Base-by-base conservation (phyloP, 2,888 invertebrate species). In the Leistus spinibarbis region DNA sequence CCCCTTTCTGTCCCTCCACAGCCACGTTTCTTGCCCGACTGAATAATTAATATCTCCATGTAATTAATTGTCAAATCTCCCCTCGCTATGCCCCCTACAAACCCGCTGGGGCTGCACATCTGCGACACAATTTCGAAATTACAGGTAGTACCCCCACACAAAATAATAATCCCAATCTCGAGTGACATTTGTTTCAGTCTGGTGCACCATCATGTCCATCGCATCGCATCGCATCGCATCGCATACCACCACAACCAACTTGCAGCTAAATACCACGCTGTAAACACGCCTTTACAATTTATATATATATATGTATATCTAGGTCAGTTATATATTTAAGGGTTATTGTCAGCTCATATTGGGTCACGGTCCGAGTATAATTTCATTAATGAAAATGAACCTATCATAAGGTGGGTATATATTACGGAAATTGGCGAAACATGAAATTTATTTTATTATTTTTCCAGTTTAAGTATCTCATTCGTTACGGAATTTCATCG, bases 21-120 rank as follows among this genome's bases (percentile, higher is more conserved):
- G 17, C 27, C 9, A 24, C 70, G 54, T 70, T 62, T 70, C 27
- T 60, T 63, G 63, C 54, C 70, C 63, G 23, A 63, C 70, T 70
- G 60, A 70, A 70, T 70, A 62, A 70, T 70, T 70, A 70, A 70
- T 70, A 63, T 70, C 62, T 56, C 40, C 68, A 16, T 69, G 70
- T 70, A 70, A 70, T 70, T 70, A 70, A 70, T 70, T 70, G 70
- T 70, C 40, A 54, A 27, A 60, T 16, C 54, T 53, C 70, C 70
- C 23, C 69, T 60, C 54, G 27, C 24, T 24, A 68, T 68, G 5
- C 40, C 40, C 7, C 24, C 40, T 13, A 4, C 40, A 40, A 7
- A 7, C 40, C 7, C 40, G 7, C 40, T 40, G 40, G 40, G 40
- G 40, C 13, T 60, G 20, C 17, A 60, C 60, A 60, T 60, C 60